A percentile compares a stretch with the other conserved stretches of the same genome.
Conservation (phyloP, 2,888 invertebrate genomes). For the Hypomecis atomaria region DNA sequence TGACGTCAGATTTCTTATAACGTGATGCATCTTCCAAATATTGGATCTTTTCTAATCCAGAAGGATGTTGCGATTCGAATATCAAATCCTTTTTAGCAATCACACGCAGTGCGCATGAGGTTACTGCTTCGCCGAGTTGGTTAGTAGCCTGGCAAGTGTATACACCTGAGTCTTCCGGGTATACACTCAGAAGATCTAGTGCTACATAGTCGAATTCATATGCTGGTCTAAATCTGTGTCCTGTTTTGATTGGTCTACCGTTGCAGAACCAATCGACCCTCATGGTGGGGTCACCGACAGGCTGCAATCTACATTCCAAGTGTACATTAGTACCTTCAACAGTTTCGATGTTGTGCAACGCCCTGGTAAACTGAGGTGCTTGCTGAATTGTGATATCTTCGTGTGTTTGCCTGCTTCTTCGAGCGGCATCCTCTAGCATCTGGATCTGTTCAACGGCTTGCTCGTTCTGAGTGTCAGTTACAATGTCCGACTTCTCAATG, state of each 20-base stretch:
- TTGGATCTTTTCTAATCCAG: slow-evolving; percentile 96
- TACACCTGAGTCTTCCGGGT: slow-evolving; percentile 98
- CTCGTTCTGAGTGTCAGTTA: slow-evolving; percentile 96
- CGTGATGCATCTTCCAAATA: slow-evolving; percentile 94
- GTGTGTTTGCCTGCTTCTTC: slow-evolving; percentile 88
- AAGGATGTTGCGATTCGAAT: slow-evolving; percentile 95
- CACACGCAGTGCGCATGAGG: slow-evolving; percentile 95
- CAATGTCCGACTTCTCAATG: slow-evolving; percentile 91
- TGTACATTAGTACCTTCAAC: slow-evolving; percentile 96
- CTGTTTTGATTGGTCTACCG: slow-evolving; percentile 95
- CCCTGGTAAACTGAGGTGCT: slow-evolving; percentile 94
- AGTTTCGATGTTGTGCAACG: slow-evolving; percentile 95
- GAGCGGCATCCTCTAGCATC: slow-evolving; percentile 92
- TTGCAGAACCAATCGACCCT: slow-evolving; percentile 98
- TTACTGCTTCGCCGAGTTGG: slow-evolving; percentile 96
- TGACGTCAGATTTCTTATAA: slow-evolving; percentile 91
- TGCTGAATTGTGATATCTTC: slow-evolving; percentile 94
- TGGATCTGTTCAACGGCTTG: slow-evolving; percentile 96
- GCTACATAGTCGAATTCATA: slow-evolving; percentile 99
- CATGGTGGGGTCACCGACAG: slow-evolving; percentile 96
- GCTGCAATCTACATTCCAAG: slow-evolving; percentile 95
- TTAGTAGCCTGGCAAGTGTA: slow-evolving; percentile 98
- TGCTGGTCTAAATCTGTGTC: slow-evolving; percentile 97
- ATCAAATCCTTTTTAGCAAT: slow-evolving; percentile 95
- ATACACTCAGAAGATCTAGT: slow-evolving; percentile 97